Base-by-base conservation (phyloP, 2,888 invertebrate species). In the Melanchra persicariae region DNA sequence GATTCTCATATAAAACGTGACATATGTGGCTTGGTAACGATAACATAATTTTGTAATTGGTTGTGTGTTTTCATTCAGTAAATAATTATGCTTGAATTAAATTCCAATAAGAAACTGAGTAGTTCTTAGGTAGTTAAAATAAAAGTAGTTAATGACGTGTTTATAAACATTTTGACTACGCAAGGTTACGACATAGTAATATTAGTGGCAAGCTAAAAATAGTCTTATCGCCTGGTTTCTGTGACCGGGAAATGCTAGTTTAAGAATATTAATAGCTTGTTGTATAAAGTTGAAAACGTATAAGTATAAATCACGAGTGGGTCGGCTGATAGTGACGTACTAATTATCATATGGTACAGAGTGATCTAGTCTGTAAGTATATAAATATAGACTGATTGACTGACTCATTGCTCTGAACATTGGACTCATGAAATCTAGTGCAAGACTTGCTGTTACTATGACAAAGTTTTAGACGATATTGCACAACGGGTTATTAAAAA, bases 181-280 rank as follows among this genome's bases (percentile, higher is more conserved):
- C 67, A 82, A 79, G 78, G 60, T 79, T 73, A 79, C 51, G 73
- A 73, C 58, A 77, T 70, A 61, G 45, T 22, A 45, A 54, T 54
- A 57, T 60, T 37, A 30, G 40, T 64, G 40, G 47, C 51, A 43
- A 24, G 51, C 55, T 73, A 78, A 74, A 78, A 74, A 78, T 70
- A 80, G 15, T 37, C 51, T 57, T 67, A 63, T 81, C 61, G 63
- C 66, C 74, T 79, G 66, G 57, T 73, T 60, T 70, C 67, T 40
- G 60, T 57, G 60, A 78, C 74, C 26, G 74, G 80, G 66, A 82
- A 78, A 78, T 73, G 34, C 5, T 77, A 40, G 45, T 70, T 54
- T 60, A 34, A 40, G 60, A 67, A 61, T 82, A 80, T 74, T 74
- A 70, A 70, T 82, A 79, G 64, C 55, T 64, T 19, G 17, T 55